Evolutionary conservation across 2,113 vertebrate species (phyloP).

Genomic region (Ptilonorhynchus violaceus): DNA sequence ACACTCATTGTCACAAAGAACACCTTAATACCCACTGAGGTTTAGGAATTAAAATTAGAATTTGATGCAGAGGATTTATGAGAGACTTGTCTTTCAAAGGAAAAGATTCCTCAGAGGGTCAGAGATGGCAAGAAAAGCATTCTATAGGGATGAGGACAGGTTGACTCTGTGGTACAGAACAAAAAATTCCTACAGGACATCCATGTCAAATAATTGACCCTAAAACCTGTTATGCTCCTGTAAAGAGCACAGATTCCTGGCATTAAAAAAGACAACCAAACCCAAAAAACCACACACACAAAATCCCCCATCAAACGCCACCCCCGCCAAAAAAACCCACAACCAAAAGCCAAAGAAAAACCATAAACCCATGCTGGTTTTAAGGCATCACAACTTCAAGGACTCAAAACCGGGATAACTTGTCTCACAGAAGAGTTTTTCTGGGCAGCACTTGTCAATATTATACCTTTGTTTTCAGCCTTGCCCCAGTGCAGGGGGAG

Average conservation of each 20-base stretch:
- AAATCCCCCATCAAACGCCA: background rate
- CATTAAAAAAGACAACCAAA: background rate
- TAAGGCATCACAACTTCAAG: background rate
- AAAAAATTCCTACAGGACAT: background rate
- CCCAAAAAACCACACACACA: background rate
- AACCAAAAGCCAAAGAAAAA: background rate
- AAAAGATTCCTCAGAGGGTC: background rate
- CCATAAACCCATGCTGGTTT: background rate
- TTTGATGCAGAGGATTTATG: background rate
- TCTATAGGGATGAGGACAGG: background rate
- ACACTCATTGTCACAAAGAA: background rate
- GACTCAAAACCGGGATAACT: background rate
- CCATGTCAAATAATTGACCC: background rate
- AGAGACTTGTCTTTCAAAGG: background rate
- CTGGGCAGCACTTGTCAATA: background rate
- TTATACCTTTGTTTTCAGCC: background rate
- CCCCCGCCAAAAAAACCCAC: background rate
- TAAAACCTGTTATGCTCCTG: background rate
- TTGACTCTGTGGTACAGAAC: background rate
- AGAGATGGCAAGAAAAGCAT: background rate
- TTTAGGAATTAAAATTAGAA: background rate
- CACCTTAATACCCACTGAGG: background rate
- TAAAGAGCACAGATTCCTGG: background rate
- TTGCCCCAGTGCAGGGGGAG: background rate
- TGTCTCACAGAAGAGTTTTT: background rate